Conservation (phyloP, 2,797 vertebrate genomes). For the Gambelia wislizenii region DNA sequence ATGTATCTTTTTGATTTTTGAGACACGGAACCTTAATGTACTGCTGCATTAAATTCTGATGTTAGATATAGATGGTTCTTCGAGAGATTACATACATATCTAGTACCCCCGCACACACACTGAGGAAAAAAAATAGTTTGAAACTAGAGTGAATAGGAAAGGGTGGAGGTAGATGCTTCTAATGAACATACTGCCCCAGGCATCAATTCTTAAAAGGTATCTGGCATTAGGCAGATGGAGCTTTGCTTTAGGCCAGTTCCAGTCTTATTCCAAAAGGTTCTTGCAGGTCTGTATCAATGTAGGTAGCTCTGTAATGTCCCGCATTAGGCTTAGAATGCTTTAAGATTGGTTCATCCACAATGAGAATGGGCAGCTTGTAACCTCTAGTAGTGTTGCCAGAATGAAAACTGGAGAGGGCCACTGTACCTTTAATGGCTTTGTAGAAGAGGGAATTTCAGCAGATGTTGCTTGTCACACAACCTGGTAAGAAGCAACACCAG, state of each 20-base stretch:
- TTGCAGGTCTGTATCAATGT: background rate
- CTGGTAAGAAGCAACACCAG: no score
- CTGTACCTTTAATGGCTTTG: no score
- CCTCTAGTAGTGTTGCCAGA: background rate
- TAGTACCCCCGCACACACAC: no score
- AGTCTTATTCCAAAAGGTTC: background rate
- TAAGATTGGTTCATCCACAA: background rate
- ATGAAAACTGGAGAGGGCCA: no score
- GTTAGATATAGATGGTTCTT: background rate
- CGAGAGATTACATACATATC: background rate
- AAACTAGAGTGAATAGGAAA: background rate
- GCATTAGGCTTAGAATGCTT: background rate
- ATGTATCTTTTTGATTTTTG: background rate
- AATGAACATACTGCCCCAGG: background rate
- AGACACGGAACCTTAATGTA: background rate
- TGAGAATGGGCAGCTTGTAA: background rate
- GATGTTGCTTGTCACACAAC: no score
- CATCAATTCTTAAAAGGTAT: background rate
- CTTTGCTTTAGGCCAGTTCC: background rate
- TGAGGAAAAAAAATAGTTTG: background rate
- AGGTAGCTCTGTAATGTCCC: background rate
- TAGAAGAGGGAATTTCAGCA: no score
- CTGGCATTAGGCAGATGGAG: background rate
- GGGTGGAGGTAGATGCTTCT: background rate
- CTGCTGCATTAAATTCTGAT: background rate